These are phyloP conservation scores for Agonum fuliginosum DNA, from an alignment of 2,888 invertebrate genomes.

Conservation along the genomic window DNA sequence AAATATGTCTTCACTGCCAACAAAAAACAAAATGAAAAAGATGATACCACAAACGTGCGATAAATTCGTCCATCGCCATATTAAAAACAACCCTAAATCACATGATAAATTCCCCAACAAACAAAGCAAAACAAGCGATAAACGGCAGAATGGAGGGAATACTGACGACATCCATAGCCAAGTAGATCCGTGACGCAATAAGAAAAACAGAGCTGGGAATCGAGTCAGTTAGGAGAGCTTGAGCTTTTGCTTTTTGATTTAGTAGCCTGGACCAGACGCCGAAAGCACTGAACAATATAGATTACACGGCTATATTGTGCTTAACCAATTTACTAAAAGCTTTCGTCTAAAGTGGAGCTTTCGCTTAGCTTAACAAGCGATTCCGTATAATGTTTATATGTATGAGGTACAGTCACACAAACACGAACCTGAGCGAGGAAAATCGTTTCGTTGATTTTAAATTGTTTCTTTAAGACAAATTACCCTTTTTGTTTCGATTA, in stretches of 20 bases:
- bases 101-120: constrained; percentile 22
- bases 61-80: constrained; percentile 35
- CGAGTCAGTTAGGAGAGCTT: constrained; percentile 24
- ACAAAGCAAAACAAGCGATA: constrained; percentile 41
- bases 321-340: constrained; percentile 73
- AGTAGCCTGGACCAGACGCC: constrained; percentile 57
- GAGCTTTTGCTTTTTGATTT: constrained; percentile 60
- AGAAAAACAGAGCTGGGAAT: constrained; percentile 24
- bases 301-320: constrained; percentile 69
- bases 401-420: constrained; percentile 69
- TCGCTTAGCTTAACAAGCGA: constrained; percentile 74
- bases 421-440: constrained; percentile 34
- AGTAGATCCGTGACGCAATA: constrained; percentile 45
- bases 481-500: constrained; percentile 27
- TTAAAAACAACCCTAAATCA: constrained; percentile 33
- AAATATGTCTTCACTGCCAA: constrained; percentile 22
- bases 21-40: constrained; percentile 23
- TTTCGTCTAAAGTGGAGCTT: constrained; percentile 73
- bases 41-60: constrained; percentile 35
- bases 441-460: constrained; percentile 45
- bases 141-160: constrained; percentile 1
- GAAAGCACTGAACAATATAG: constrained; percentile 69
- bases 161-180: constrained; percentile 30
- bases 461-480: constrained; percentile 37
- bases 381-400: constrained; percentile 74